Evolutionary conservation across 2,113 vertebrate genomes (phyloP), one percentile per base, ranked within the genome.

Genomic region (Ranitomeya variabilis): DNA sequence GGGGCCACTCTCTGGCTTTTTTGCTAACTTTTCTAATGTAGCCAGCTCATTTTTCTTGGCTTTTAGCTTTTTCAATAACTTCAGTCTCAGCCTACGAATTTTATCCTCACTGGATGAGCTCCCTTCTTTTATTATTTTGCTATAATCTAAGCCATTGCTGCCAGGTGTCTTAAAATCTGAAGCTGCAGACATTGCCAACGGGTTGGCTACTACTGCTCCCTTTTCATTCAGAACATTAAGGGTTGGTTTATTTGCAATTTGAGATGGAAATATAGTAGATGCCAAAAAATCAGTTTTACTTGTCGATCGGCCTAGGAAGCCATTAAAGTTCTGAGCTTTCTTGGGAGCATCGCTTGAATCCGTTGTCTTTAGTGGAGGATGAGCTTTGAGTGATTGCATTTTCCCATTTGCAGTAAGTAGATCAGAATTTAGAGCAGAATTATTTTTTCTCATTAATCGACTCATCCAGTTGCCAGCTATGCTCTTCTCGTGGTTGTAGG

Each of bases 1-100:
- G 84, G 73, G 21, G 3, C 87, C 83, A 80, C 7, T 90, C 45
- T 37, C 87, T 84, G 57, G 91, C 88, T 90, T 91, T 59, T 87
- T 92, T 86, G 96, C 86, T 76, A 96, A 80, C 55, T 91, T 90
- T 45, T 97, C 95, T 66, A 99, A 91, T 1, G 95, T 94, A 4
- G 96, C 97, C 15, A 99, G 92, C 90, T 97, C 96, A 92, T 96
- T 97, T 93, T 98, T 99, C 92, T 97, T 98, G 12, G 96, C 95
- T 85, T 98, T 97, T 12, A 99, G 95, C 64, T 97, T 96, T 93
- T 97, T 98, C 51, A 97, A 90, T n/a, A 99, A 95, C 90, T 97
- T 97, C 6, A 96, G 90, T 52, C 98, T 93, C 80, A 99, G 96
- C 19, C 92, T 93, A 45, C 95, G 96, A 15, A 96, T 95, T 86